phyloP scores from a whole-genome alignment of 2,888 invertebrate genomes.

The Drosophila melanosoma region DNA sequence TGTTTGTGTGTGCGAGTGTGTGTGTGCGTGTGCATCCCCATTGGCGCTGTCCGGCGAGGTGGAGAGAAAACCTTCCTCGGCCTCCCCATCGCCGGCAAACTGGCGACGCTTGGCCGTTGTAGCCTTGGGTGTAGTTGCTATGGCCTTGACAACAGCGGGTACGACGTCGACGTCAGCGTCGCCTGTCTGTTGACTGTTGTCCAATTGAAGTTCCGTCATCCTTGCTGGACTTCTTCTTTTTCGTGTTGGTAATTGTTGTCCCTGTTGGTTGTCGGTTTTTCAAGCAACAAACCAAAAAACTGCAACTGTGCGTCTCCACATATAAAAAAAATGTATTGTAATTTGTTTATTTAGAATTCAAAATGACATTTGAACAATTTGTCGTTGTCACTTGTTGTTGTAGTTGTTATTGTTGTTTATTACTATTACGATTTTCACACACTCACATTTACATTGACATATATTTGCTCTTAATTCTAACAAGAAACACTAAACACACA shows the following conservation, averaged over 20 bases:
- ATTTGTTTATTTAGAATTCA: slow-evolving; percentile 26
- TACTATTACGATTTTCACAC: slow-evolving; percentile 13
- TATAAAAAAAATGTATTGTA: slow-evolving; percentile 27
- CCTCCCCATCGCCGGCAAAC: slow-evolving; percentile 46
- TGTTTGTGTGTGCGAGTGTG: slow-evolving; percentile 23
- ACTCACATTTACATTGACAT: slow-evolving; percentile 22
- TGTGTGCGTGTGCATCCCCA: slow-evolving; percentile 65
- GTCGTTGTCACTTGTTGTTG: slow-evolving; percentile 22
- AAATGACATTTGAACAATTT: slow-evolving; percentile 47
- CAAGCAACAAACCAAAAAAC: slow-evolving; percentile 50
- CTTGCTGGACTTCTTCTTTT: slow-evolving; percentile 18
- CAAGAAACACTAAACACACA: slow-evolving; percentile 62
- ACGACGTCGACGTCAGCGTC: slow-evolving; percentile 40
- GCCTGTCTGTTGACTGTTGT: slow-evolving; percentile 45
- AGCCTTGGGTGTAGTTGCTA: slow-evolving; percentile 46
- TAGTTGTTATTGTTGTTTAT: slow-evolving; percentile 15
- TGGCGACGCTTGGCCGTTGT: slow-evolving; percentile 52
- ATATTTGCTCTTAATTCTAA: slow-evolving; percentile 45
- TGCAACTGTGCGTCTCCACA: slow-evolving; percentile 41
- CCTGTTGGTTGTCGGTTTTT: slow-evolving; percentile 35
- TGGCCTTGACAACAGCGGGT: slow-evolving; percentile 45
- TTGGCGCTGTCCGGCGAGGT: slow-evolving; percentile 82
- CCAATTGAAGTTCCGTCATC: slow-evolving; percentile 68
- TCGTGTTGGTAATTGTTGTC: slow-evolving; percentile 9
- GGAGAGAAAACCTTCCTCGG: slow-evolving; percentile 80